Evolutionary conservation across 2,797 vertebrate genomes (phyloP), one percentile per base, ranked within the genome.

Genomic region (Capromys pilorides): DNA sequence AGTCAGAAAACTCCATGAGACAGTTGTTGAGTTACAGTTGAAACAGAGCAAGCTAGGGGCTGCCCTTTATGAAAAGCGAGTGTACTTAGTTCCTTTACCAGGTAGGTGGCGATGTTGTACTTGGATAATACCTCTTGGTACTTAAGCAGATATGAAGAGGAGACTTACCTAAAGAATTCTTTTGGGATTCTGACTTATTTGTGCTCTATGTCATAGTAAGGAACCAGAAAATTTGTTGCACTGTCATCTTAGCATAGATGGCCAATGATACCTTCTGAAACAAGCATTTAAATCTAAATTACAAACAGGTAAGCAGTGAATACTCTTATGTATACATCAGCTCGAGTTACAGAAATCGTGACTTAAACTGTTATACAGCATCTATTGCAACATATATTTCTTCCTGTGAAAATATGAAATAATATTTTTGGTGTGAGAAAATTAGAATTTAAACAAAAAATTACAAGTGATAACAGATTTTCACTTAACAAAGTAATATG

Each of bases 21-120:
- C 24, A 81, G 22, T 45, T 92, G 59, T 86, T 82, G 14, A 73
- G 33, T 59, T 51, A 41, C 21, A n/a, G 31, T 88, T 33, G 49
- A 24, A 82, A 57, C 33, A 57, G 49, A n/a, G n/a, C 77, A 62
- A 9, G 16, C 62, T 75, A 79, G 26, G 59, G 57, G 78, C 73
- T 77, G 49, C 54, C 39, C 6, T 82, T 71, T 36, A 5, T 9
- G 5, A 59, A 78, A 64, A 80, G 57, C 16, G n/a, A 22, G 16
- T 95, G 96, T 88, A 94, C 89, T 96, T 95, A 93, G 61, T 79
- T 28, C 41, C 49, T 79, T 24, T 21, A 26, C 93, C 94, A 93
- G 96, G 96, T 90, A 97, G 96, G 94, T 96, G 96, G 94, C 81
- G 91, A 84, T 94, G 67, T 93, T 96, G 95, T 57, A 82, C 94